These are phyloP conservation scores for Blomia tropicalis DNA, from an alignment of 2,888 invertebrate species.

Conservation along the genomic window DNA sequence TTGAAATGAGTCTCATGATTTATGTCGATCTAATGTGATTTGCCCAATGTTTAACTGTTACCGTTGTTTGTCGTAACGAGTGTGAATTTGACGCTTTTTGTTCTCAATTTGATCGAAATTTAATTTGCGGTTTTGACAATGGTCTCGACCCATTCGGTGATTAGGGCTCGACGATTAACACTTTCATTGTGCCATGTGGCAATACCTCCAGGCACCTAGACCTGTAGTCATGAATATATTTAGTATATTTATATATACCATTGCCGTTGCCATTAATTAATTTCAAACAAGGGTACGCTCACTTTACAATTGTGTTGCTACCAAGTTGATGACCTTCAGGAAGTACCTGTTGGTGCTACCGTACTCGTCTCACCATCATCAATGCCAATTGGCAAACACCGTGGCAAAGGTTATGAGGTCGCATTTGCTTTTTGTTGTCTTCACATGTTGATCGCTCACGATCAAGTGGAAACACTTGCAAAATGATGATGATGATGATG, in stretches of 20 bases:
- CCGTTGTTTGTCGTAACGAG: neutral
- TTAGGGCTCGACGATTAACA: neutral
- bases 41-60: neutral
- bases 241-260: neutral
- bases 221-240: no score
- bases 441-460: no score
- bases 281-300: neutral
- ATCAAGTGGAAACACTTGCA: no score
- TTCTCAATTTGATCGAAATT: neutral
- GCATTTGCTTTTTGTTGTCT: no score
- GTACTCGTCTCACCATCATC: neutral
- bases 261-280: neutral
- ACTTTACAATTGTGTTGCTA: neutral
- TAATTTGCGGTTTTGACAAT: neutral
- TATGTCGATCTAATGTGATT: neutral
- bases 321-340: neutral
- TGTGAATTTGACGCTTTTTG: neutral
- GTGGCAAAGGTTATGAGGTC: neutral
- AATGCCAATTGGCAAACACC: neutral
- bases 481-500: no score
- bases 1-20: neutral
- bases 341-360: neutral
- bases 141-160: neutral
- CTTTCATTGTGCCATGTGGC: neutral
- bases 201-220: no score